phyloP scores from a whole-genome alignment of 2,113 vertebrate genomes.

The Nesoenas mayeri region DNA sequence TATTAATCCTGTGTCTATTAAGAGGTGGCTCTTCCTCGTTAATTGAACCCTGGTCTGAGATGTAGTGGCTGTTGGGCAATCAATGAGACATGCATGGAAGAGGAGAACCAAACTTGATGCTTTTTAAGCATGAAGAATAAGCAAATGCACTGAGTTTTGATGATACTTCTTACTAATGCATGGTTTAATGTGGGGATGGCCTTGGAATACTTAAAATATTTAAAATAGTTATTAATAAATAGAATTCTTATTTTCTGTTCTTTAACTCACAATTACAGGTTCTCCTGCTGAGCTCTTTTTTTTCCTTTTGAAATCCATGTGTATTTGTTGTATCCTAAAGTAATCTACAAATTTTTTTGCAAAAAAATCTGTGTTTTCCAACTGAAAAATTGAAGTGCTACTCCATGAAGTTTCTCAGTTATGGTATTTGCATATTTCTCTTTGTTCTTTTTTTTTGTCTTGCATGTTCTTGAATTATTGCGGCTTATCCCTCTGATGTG shows the following conservation, averaged over 20 bases:
- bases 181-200: neutral
- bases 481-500: neutral
- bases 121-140: neutral
- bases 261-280: neutral
- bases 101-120: neutral
- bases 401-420: neutral
- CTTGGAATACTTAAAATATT: neutral
- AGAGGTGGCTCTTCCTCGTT: neutral
- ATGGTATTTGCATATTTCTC: neutral
- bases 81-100: neutral
- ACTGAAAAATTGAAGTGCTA: neutral
- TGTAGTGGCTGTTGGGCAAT: neutral
- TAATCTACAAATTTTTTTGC: neutral
- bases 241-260: neutral
- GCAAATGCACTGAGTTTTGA: neutral
- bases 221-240: neutral
- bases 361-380: neutral
- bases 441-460: neutral
- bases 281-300: neutral
- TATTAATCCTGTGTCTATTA: neutral
- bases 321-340: neutral
- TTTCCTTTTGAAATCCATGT: neutral
- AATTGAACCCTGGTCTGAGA: neutral
- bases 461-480: neutral
- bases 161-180: neutral